Percentiles rank a stretch among this genome's conserved stretches.
These are phyloP conservation scores for Harpagoxenus sublaevis DNA, from an alignment of 2,888 invertebrate species.

Conservation along the genomic window DNA sequence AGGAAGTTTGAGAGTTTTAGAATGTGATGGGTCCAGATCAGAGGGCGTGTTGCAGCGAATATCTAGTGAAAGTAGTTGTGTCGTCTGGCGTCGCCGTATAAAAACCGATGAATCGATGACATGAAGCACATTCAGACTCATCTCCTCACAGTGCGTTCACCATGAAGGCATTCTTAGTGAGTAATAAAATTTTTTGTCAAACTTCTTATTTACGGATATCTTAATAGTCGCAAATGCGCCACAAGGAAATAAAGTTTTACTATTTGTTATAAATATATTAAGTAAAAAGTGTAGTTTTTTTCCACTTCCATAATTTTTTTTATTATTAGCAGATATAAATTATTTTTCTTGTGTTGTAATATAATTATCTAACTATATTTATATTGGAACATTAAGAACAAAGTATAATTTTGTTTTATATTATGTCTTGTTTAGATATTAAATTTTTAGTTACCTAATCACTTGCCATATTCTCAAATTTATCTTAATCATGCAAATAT, in stretches of 20 bases:
- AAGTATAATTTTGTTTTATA: slow-evolving; percentile 1
- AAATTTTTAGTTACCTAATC: background rate
- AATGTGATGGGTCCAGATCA: slow-evolving; percentile 64
- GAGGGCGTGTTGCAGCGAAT: slow-evolving; percentile 63
- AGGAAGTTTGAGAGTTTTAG: slow-evolving; percentile 64
- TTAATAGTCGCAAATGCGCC: background rate
- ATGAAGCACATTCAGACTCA: slow-evolving; percentile 71
- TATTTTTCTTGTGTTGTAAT: background rate
- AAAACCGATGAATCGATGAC: slow-evolving; percentile 72
- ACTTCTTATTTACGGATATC: background rate
- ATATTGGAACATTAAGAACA: background rate
- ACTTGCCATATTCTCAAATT: background rate
- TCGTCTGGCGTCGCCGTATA: slow-evolving; percentile 68
- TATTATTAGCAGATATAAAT: background rate
- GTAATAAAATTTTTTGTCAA: slow-evolving; percentile 55
- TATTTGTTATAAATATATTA: background rate
- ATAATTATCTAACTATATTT: background rate
- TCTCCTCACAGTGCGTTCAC: slow-evolving; percentile 59
- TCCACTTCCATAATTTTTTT: background rate
- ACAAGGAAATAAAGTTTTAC: background rate
- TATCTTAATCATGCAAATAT: background rate
- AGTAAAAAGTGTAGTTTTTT: background rate
- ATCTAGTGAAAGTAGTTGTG: slow-evolving; percentile 72
- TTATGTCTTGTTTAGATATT: background rate
- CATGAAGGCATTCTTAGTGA: slow-evolving; percentile 77